Base-by-base conservation (phyloP, 2,113 vertebrate genomes). In the Thomomys bottae region DNA sequence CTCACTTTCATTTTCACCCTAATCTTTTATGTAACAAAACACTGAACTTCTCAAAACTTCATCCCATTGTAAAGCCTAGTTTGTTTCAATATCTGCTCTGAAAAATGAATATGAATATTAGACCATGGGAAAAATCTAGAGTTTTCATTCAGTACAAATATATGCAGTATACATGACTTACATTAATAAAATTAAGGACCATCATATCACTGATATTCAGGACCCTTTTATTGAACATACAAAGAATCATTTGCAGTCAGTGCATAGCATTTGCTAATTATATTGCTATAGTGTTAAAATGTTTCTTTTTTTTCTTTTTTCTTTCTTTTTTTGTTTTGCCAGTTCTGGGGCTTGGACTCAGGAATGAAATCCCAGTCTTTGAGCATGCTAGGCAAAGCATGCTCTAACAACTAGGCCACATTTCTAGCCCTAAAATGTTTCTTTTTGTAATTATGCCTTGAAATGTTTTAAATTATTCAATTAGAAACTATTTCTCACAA, bases 281-380 rank as follows among this genome's bases (percentile, higher is more conserved):
- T 77, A 3, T 14, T 42, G 14, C 24, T 77, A 89, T 67, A 15
- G 6, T 71, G 72, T 59, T 57, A 54, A 49, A 38, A 45, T 42
- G 36, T 63, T 92, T 78, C 28, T n/a, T 32, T 79, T 73, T 61
- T n/a, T n/a, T n/a, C n/a, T n/a, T n/a, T n/a, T n/a, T 92, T 78
- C 28, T n/a, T 32, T 79, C 90, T 78, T 23, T n/a, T 32, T 79
- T 73, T 61, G 1, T 59, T n/a, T n/a, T n/a, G n/a, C n/a, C n/a
- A n/a, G n/a, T n/a, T n/a, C n/a, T n/a, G n/a, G n/a, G n/a, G n/a
- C n/a, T n/a, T n/a, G n/a, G n/a, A n/a, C n/a, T n/a, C n/a, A n/a
- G n/a, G n/a, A n/a, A n/a, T n/a, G n/a, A n/a, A n/a, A n/a, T n/a
- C n/a, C n/a, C n/a, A n/a, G n/a, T n/a, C n/a, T n/a, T n/a, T n/a